A percentile compares a stretch with the other conserved stretches of the same genome.
These are phyloP conservation scores for Rotaria sp. DNA, from an alignment of 2,888 invertebrate species.

Conservation along the genomic window DNA sequence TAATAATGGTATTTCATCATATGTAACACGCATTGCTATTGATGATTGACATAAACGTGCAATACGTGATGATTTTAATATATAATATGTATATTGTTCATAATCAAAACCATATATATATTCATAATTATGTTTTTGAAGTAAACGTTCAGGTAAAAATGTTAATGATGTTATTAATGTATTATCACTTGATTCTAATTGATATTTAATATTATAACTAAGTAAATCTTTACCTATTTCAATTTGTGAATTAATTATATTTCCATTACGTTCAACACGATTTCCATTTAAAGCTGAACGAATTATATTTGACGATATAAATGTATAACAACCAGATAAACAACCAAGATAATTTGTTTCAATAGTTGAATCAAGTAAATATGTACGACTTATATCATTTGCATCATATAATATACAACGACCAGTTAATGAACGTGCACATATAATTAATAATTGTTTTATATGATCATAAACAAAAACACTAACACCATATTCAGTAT, in stretches of 20 bases:
- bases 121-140: background rate
- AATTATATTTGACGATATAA: conserved; percentile 18
- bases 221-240: background rate
- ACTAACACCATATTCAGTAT: background rate
- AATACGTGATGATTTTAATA: conserved; percentile 4
- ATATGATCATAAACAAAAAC: conserved; percentile 3
- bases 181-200: conserved; percentile 13
- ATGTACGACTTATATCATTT: conserved; percentile 21
- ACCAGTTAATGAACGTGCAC: background rate
- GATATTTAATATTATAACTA: conserved; percentile 18
- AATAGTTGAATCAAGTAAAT: background rate
- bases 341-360: conserved; percentile 20
- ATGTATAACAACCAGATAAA: conserved; percentile 3
- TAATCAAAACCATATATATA: conserved; percentile 18
- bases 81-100: conserved; percentile 16
- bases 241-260: background rate
- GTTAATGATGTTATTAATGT: conserved; percentile 24
- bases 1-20: conserved; percentile 9
- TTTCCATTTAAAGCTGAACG: conserved; percentile 15
- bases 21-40: background rate
- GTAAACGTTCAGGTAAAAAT: background rate
- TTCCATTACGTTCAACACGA: conserved; percentile 19
- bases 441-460: conserved; percentile 13
- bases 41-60: conserved; percentile 22
- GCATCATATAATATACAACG: conserved; percentile 22